Evolutionary conservation across 2,797 vertebrate species (phyloP), one percentile per base, ranked within the genome.

Genomic region (Poeciliopsis turneri): DNA sequence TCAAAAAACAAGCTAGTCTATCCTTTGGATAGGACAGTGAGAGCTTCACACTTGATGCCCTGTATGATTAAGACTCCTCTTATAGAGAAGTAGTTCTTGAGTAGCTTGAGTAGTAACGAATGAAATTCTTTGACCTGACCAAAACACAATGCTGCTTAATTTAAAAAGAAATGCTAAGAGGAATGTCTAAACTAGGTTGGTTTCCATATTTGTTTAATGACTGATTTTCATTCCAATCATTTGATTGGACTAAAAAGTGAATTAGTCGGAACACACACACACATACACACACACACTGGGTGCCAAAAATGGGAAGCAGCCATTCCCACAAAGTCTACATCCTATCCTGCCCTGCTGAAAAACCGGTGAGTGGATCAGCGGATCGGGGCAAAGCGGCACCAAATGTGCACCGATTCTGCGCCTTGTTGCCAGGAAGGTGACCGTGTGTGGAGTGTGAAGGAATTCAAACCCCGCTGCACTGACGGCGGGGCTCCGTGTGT

Each of bases 381-480:
- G 61, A 66, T 20, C 33, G 16, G 64, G 3, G 36, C 36, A 68
- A 68, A 68, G 41, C 64, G 41, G 64, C 64, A 0, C 33, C 4
- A 39, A 41, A 20, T 41, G 36, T 41, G 64, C 20, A 41, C 5
- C 20, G 41, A 68, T 69, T 69, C 23, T 15, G 66, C 11, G 10
- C 39, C 39, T 39, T 15, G 43, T 43, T 15, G 11, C 66, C 23
- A 41, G 66, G 66, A 43, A 69, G 88, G 85, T 73, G 85, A 75
- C 57, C 30, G 78, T 84, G 78, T 83, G 78, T 83, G 84, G 81
- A 66, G 82, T 91, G 92, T 93, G 86, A 53, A 93, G 92, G 93
- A 94, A 94, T 92, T 30, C 59, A 23, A 64, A 46, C 41, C 8
- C 41, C 30, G 55, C n/a, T 57, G 53, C 15, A 36, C 45, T 72